Evolutionary conservation across 2,113 vertebrate genomes (phyloP).

Genomic region (Tapirus terrestris): DNA sequence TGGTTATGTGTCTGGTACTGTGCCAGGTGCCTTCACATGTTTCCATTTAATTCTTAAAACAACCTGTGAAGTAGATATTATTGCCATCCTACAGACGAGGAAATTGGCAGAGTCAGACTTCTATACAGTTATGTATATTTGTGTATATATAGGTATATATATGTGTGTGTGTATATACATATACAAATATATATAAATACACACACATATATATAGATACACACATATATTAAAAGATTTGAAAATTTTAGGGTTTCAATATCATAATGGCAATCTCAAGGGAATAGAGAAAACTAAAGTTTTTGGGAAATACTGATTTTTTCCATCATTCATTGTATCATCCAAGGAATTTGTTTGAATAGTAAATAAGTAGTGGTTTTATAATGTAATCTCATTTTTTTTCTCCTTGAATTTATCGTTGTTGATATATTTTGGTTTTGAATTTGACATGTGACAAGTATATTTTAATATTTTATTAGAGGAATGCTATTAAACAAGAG

Average conservation of each 20-base stretch:
- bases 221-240: not conserved
- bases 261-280: not conserved
- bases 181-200: accelerated
- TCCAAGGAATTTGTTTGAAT: not conserved
- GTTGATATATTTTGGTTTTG: slow-evolving; percentile 20
- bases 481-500: not conserved
- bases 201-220: not conserved
- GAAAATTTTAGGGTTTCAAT: not conserved
- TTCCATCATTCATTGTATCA: not conserved
- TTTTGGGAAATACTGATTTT: slow-evolving; percentile 1
- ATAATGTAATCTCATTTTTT: not conserved
- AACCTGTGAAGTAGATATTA: not conserved
- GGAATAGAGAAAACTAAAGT: not conserved
- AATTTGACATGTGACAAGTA: not conserved
- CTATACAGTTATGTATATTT: not conserved
- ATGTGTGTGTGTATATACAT: not conserved
- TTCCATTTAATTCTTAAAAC: slow-evolving; percentile 43
- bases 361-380: not conserved
- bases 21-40: not conserved
- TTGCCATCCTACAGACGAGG: not conserved
- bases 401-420: not conserved
- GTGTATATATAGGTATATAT: not conserved
- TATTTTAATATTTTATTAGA: not conserved
- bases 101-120: not conserved
- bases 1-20: not conserved